phyloP scores from a whole-genome alignment of 2,888 invertebrate species.

The Magallana nippona region DNA sequence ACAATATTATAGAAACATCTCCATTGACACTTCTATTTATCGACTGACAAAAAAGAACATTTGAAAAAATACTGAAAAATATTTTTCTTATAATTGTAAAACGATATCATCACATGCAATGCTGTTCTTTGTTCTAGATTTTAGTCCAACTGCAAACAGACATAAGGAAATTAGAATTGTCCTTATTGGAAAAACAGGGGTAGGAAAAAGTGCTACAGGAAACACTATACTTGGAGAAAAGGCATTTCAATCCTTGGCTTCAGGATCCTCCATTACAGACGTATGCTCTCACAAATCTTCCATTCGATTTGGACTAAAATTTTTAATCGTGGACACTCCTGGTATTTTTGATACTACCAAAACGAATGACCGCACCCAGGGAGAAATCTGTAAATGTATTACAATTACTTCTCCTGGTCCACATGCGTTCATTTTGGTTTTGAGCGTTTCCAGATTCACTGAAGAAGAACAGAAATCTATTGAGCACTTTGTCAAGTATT shows the following conservation, averaged over 20 bases:
- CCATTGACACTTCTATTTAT: too few relatives aligned
- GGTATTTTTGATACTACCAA: constrained; percentile 48
- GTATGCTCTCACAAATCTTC: too few relatives aligned
- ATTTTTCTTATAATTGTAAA: too few relatives aligned
- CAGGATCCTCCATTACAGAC: constrained; percentile 46
- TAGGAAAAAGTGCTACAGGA: constrained; percentile 54
- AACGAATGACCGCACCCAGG: too few relatives aligned
- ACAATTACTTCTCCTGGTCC: constrained; percentile 50
- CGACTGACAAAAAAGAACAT: too few relatives aligned
- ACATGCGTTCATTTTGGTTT: constrained; percentile 52
- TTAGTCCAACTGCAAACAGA: too few relatives aligned
- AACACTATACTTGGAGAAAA: constrained; percentile 48
- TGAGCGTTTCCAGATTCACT: constrained; percentile 44
- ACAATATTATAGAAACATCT: too few relatives aligned
- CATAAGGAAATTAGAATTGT: constrained; percentile 48
- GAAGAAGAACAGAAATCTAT: constrained; percentile 43
- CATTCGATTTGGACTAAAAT: constrained; percentile 36
- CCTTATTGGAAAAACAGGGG: constrained; percentile 53
- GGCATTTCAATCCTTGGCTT: constrained; percentile 42
- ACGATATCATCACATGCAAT: too few relatives aligned
- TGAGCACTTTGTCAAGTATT: constrained; percentile 28
- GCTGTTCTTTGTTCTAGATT: too few relatives aligned
- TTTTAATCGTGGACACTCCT: constrained; percentile 52
- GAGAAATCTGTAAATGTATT: constrained; percentile 52
- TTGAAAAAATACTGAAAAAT: too few relatives aligned